Evolutionary conservation across 2,113 vertebrate genomes (phyloP).

Genomic region (Scomber colias): DNA sequence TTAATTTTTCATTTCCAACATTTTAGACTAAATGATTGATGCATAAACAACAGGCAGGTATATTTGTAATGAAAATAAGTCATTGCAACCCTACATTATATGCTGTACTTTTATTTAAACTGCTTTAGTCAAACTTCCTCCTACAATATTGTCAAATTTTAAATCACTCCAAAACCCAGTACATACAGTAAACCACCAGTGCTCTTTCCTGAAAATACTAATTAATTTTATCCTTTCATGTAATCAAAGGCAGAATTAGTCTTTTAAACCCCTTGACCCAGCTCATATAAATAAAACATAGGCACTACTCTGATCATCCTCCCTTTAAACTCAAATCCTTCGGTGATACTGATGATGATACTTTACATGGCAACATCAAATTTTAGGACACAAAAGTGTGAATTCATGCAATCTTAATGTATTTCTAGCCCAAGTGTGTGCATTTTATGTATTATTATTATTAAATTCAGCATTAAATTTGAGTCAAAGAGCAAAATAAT

Average conservation of each 20-base stretch:
- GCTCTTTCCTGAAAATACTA: conserved; percentile 57
- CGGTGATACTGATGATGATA: conserved; percentile 10
- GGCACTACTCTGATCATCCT: conserved; percentile 40
- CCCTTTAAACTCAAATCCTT: conserved; percentile 55
- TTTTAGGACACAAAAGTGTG: conserved; percentile 3
- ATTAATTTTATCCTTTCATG: conserved; percentile 56
- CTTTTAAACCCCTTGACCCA: conserved; percentile 53
- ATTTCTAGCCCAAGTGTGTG: no score
- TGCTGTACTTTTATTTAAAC: no score
- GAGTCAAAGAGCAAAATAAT: no score
- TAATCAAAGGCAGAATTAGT: conserved; percentile 35
- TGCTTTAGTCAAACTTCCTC: not conserved
- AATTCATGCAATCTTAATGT: no score
- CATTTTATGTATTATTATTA: no score
- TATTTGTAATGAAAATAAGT: no score
- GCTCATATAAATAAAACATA: conserved; percentile 51
- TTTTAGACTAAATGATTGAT: no score
- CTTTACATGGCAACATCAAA: not conserved
- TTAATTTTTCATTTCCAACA: no score
- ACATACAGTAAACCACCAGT: conserved; percentile 15
- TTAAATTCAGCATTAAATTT: no score
- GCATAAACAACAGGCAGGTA: no score
- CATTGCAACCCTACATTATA: no score
- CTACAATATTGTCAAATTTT: conserved; percentile 20
- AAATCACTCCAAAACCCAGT: not conserved